Base-by-base conservation (phyloP, 2,113 vertebrate genomes). In the Dipodomys ordii region DNA sequence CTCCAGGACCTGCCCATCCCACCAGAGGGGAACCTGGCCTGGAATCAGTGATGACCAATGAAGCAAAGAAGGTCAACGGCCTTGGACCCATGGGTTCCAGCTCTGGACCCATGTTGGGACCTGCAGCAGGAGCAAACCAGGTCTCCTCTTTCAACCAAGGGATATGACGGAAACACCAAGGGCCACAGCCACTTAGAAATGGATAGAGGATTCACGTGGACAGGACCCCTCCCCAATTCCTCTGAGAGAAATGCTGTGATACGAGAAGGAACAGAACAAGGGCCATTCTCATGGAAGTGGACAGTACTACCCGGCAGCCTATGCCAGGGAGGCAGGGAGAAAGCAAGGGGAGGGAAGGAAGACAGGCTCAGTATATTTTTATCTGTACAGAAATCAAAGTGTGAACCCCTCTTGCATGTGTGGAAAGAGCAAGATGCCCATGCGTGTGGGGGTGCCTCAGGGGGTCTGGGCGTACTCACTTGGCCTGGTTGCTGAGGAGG, bases 401-500 rank as follows among this genome's bases (percentile, higher is more conserved):
- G 13, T 35, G 35, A 44, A 30, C 16, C 44, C 62, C 20, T 32
- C 57, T 27, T 73, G 62, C 32, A 84, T 8, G 16, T 39, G 44
- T 2, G 5, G n/a, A 46, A 65, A 87, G 39, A 60, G 74, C 83
- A 57, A 77, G 78, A 35, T 3, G 13, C 8, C 88, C 7, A n/a
- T 30, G 32, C 76, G 67, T 3, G 16, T 4, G 0, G 4, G 23
- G 5, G 23, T 3, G 9, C 49, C 49, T 49, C 3, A 12, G 0
- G 4, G 23, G 5, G 19, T 3, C 87, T 0, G 12, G 82, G 44
- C 13, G 71, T 91, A 97, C 98, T 98, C 97, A 99, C 99, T 99
- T 99, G 91, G 99, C 99, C 96, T 99, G 99, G 95, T 99, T 99
- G 97, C 98, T 99, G 97, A 99, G 99, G 44, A 99, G 99, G 6